A percentile compares a stretch with the other conserved stretches of the same genome.
Conservation (phyloP, 2,888 invertebrate species). For the Plagodis dolabraria region DNA sequence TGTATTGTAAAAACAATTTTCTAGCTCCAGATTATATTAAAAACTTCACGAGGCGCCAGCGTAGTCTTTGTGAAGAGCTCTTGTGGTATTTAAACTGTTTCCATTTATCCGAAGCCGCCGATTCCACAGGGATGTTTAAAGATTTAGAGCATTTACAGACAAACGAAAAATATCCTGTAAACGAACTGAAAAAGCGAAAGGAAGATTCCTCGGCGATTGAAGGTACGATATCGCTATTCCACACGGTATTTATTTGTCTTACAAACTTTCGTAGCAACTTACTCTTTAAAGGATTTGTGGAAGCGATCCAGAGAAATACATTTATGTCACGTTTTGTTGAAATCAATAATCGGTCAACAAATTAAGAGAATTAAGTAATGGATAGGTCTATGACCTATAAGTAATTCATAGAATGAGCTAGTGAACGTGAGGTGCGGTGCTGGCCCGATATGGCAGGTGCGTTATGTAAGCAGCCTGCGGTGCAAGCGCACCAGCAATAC, state of each 20-base stretch:
- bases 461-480: constrained; percentile 77
- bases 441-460: constrained; percentile 82
- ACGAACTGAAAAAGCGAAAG: constrained; percentile 48
- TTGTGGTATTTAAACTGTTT: constrained; percentile 65
- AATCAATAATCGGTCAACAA: constrained; percentile 54
- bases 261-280: constrained; percentile 45
- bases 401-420: constrained; percentile 82
- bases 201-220: constrained; percentile 56
- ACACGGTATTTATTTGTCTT: constrained; percentile 59
- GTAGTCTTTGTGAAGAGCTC: constrained; percentile 57
- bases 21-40: constrained; percentile 53
- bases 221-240: constrained; percentile 48
- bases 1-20: not conserved
- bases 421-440: constrained; percentile 78
- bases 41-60: constrained; percentile 63
- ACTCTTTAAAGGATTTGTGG: constrained; percentile 32
- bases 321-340: constrained; percentile 36
- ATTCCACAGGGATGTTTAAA: constrained; percentile 65
- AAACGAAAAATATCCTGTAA: constrained; percentile 54
- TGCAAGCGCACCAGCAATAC: constrained; percentile 56
- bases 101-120: constrained; percentile 56
- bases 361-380: constrained; percentile 71
- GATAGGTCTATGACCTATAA: constrained; percentile 81
- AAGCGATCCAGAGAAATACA: constrained; percentile 17
- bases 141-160: constrained; percentile 64